Conservation (phyloP, 2,888 invertebrate genomes). For the Eupithecia pulchellata region DNA sequence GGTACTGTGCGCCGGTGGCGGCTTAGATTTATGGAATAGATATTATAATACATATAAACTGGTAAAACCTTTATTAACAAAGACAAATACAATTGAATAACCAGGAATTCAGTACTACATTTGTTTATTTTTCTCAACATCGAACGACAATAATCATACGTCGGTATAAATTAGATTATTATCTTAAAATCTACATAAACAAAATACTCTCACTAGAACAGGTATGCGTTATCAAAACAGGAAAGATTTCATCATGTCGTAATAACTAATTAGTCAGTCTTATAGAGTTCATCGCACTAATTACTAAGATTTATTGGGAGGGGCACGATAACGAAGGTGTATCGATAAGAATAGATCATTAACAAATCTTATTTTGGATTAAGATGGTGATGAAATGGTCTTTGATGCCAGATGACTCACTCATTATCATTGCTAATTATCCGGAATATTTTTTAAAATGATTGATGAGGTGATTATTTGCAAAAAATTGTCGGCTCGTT, state of each 20-base stretch:
- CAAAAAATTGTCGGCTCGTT: not conserved
- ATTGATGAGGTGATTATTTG: constrained; percentile 3
- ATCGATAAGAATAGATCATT: constrained; percentile 38
- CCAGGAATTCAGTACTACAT: not conserved
- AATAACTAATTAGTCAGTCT: constrained; percentile 37
- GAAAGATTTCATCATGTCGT: constrained; percentile 37
- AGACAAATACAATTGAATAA: too few relatives aligned
- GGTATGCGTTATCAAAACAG: constrained; percentile 35
- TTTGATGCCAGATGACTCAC: constrained; percentile 13
- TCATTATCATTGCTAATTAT: constrained; percentile 9
- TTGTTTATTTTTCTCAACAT: not conserved
- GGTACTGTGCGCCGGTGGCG: too few relatives aligned
- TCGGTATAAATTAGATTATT: not conserved
- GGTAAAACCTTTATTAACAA: too few relatives aligned
- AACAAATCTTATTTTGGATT: constrained; percentile 36
- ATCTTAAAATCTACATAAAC: constrained; percentile 20
- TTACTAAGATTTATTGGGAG: constrained; percentile 40
- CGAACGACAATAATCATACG: not conserved
- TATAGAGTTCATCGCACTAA: constrained; percentile 40
- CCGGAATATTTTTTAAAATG: not conserved
- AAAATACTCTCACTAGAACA: constrained; percentile 21
- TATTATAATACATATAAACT: too few relatives aligned
- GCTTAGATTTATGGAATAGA: too few relatives aligned
- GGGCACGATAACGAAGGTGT: constrained; percentile 36
- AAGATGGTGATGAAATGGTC: constrained; percentile 16